phyloP scores from a whole-genome alignment of 2,888 invertebrate genomes.

The Dasysyrphus tricinctus region DNA sequence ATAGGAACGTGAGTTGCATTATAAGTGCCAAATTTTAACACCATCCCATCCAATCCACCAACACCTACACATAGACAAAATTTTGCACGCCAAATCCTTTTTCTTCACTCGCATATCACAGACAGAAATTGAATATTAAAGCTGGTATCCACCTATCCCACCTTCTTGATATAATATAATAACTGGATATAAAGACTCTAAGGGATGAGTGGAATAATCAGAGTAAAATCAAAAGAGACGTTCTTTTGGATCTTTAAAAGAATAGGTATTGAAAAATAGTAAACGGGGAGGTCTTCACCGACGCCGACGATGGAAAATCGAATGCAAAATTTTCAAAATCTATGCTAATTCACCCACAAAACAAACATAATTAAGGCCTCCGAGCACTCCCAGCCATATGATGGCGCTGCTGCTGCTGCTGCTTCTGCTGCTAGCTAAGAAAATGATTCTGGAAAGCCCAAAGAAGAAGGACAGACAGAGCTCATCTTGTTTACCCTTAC shows the following conservation, averaged over 20 bases:
- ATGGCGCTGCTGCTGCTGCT: neutral
- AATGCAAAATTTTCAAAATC: slow-evolving; percentile 63
- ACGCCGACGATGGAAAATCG: slow-evolving; percentile 38
- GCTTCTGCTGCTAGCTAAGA: slow-evolving; percentile 17
- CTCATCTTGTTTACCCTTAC: slow-evolving; percentile 54
- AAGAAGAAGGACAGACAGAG: neutral
- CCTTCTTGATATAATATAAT: slow-evolving; percentile 6
- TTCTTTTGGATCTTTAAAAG: slow-evolving; percentile 3
- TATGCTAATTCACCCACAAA: slow-evolving; percentile 63
- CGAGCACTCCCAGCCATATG: slow-evolving; percentile 44
- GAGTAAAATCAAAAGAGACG: slow-evolving; percentile 37
- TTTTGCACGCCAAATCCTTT: slow-evolving; percentile 25
- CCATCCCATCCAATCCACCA: slow-evolving; percentile 5
- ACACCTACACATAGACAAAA: neutral
- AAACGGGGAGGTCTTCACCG: slow-evolving; percentile 15
- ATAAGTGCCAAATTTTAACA: slow-evolving; percentile 43
- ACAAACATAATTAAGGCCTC: slow-evolving; percentile 68
- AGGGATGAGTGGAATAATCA: slow-evolving; percentile 21
- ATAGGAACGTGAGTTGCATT: slow-evolving; percentile 46
- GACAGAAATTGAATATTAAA: slow-evolving; percentile 24
- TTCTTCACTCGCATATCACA: neutral
- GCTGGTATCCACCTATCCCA: neutral
- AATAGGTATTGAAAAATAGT: neutral
- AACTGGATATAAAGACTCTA: slow-evolving; percentile 24
- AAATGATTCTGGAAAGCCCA: slow-evolving; percentile 47